A percentile compares a stretch with the other conserved stretches of the same genome.
Evolutionary conservation across 2,113 vertebrate species (phyloP).

Genomic region (Elephas maximus): DNA sequence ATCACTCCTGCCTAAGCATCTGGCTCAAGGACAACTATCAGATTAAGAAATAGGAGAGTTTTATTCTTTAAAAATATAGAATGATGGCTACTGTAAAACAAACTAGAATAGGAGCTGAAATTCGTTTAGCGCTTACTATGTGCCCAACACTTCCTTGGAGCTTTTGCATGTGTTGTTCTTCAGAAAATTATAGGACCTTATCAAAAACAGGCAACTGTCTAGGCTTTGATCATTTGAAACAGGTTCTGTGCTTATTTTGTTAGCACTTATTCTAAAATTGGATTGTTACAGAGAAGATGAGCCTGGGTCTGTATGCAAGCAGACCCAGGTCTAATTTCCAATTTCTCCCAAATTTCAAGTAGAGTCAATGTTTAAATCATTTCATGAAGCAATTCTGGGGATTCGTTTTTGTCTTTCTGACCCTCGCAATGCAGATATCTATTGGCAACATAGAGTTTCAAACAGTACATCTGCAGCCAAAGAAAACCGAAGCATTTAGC

Average conservation of each 20-base stretch:
- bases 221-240: slow-evolving; percentile 25
- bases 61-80: background rate
- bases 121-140: background rate
- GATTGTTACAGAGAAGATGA: slow-evolving; percentile 14
- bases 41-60: background rate
- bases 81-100: background rate
- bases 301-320: background rate
- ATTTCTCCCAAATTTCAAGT: slow-evolving; percentile 69
- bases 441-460: slow-evolving; percentile 91
- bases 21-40: slow-evolving; percentile 76
- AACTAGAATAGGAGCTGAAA: slow-evolving; percentile 10
- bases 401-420: slow-evolving; percentile 67
- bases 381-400: slow-evolving; percentile 56
- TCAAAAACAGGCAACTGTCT: background rate
- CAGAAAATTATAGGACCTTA: slow-evolving; percentile 1
- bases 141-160: background rate
- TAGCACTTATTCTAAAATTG: background rate
- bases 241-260: slow-evolving; percentile 23
- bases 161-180: background rate
- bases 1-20: slow-evolving; percentile 69
- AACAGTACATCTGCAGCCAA: slow-evolving; percentile 96
- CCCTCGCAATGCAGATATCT: slow-evolving; percentile 97
- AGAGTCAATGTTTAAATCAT: slow-evolving; percentile 60
- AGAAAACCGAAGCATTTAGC: slow-evolving; percentile 93
- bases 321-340: slow-evolving; percentile 67